Base-by-base conservation (phyloP, 2,113 vertebrate species). In the Scartelaos histophorus region DNA sequence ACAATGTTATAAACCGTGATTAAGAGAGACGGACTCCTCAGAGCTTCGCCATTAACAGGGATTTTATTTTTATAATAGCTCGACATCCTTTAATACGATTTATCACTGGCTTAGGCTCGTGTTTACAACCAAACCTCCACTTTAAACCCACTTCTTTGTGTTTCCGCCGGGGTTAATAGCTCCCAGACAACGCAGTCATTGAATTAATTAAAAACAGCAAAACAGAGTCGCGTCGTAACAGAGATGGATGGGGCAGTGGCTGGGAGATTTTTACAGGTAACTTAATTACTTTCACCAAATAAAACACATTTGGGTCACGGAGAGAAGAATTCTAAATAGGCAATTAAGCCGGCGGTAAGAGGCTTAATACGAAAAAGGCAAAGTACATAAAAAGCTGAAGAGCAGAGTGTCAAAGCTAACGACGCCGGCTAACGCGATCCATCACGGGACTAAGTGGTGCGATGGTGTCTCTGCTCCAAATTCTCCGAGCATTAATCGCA, bases 231-330 rank as follows among this genome's bases (percentile, higher is more conserved):
- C 69, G 64, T 47, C 85, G 77, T 83, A 86, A 90, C 84, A 85
- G 76, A 91, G 90, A 93, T 86, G 80, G 87, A 93, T 92, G 89
- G 69, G 73, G 75, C 78, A 66, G 60, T 38, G 45, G 73, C 66
- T 1, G 73, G 86, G 83, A 92, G 91, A 94, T 93, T 93, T 93
- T 93, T 93, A 93, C 91, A 92, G 92, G 89, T 92, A 92, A 87
- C 92, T 92, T 92, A 92, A 93, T 93, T 91, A 90, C 89, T 86
- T 85, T 89, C 82, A 74, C 83, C 87, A 91, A 92, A 93, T 92
- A 91, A 93, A 93, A 92, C 90, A 85, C 91, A 93, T 89, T 90
- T 89, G 87, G 91, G 93, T 92, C 90, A 92, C 78, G 88, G 88
- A 90, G 90, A 90, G 81, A 85, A 92, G 85, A 92, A 91, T 91